Conservation (phyloP, 1,140 invertebrate species). For the Akabosia matsudoensis region DNA sequence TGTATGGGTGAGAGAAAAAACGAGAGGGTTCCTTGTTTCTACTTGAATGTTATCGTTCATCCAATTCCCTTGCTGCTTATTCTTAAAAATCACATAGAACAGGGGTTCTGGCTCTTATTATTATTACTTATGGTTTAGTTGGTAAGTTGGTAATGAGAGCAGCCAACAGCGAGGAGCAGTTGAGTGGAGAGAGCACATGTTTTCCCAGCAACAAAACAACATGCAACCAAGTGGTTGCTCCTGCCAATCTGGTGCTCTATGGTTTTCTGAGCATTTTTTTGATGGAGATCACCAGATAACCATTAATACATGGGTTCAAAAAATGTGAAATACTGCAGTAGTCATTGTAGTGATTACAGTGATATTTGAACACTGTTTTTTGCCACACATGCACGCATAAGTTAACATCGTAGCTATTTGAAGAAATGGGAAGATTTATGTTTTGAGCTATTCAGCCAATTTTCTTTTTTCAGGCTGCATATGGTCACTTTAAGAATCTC, state of each 20-base stretch:
- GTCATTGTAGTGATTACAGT: no score
- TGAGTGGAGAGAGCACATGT: not conserved
- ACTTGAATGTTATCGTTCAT: not conserved
- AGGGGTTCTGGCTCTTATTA: no score
- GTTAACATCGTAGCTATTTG: no score
- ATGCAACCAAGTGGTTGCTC: not conserved
- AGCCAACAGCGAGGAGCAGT: not conserved
- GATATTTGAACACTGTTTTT: no score
- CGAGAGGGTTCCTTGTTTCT: not conserved
- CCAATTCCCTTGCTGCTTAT: not conserved
- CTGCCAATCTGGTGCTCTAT: not conserved
- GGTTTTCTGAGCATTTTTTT: not conserved
- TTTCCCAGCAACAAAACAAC: not conserved
- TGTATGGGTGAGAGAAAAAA: not conserved
- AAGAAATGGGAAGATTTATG: no score
- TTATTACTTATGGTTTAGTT: conserved; percentile 11
- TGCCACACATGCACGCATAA: no score
- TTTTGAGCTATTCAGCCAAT: no score
- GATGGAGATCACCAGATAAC: not conserved
- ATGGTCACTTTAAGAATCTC: not conserved
- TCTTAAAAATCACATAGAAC: not conserved
- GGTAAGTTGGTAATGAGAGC: conserved; percentile 10
- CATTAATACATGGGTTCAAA: not conserved
- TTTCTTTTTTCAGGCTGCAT: not conserved
- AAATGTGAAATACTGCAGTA: not conserved